phyloP scores from a whole-genome alignment of 1,140 invertebrate species.

The Ladona fulva region DNA sequence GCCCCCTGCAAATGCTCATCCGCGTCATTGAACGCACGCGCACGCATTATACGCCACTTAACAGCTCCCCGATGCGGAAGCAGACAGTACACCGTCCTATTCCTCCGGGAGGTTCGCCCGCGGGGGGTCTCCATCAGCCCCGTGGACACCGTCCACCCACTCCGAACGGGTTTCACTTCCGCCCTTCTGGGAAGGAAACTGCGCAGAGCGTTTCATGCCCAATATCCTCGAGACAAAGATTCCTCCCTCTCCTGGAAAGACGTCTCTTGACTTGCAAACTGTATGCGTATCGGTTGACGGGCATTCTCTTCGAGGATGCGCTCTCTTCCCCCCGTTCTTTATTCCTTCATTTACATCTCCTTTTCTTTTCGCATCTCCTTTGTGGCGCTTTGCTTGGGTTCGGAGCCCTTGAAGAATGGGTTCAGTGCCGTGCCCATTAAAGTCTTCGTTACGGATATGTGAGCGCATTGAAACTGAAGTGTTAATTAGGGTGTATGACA shows the following conservation, averaged over 20 bases:
- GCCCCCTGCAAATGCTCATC: neutral
- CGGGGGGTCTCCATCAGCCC: neutral
- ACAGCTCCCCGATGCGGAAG: neutral
- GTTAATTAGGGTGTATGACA: no score
- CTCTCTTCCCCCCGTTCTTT: no score
- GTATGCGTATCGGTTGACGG: neutral
- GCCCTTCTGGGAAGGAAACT: neutral
- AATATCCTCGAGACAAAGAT: neutral
- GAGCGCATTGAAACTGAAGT: no score
- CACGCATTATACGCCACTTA: neutral
- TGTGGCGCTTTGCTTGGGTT: no score
- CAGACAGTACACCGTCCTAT: neutral
- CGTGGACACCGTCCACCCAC: neutral
- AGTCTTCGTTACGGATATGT: no score
- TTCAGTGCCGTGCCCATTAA: no score
- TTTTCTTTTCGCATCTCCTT: no score
- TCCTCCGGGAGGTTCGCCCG: neutral
- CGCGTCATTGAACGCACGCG: conserved; percentile 6
- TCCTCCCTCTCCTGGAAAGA: neutral
- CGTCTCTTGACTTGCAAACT: neutral
- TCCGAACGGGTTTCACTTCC: neutral
- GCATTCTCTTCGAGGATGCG: no score
- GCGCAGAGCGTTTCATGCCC: neutral
- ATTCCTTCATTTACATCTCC: no score
- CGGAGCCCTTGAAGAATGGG: no score